Evolutionary conservation across 1,140 invertebrate genomes (phyloP).

Genomic region (Argopecten irradians): DNA sequence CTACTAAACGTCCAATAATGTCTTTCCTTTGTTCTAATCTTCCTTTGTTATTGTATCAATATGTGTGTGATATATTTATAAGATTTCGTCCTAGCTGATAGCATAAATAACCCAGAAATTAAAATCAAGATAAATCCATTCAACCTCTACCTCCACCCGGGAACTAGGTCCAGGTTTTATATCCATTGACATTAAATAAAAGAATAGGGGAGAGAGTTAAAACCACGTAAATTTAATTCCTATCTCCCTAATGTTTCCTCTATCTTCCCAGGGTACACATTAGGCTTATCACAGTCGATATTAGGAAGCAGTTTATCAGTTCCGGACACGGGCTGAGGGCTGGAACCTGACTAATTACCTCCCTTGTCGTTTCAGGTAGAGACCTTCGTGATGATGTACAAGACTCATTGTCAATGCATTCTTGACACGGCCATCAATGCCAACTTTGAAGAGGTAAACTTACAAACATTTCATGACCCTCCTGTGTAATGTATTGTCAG

Average conservation of each 20-base stretch:
- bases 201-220: not conserved
- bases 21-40: too few species aligned
- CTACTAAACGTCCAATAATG: too few species aligned
- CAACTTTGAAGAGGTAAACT: conserved; percentile 78
- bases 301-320: conserved; percentile 8
- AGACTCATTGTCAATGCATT: conserved; percentile 79
- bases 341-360: conserved; percentile 28
- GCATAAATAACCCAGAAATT: not conserved
- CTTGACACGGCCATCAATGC: conserved; percentile 79
- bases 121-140: not conserved
- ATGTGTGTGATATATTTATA: not conserved
- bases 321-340: not conserved
- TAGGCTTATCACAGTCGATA: not conserved
- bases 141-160: not conserved
- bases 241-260: not conserved
- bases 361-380: conserved; percentile 67
- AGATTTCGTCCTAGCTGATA: not conserved
- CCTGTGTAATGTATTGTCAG: not conserved
- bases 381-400: conserved; percentile 80
- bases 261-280: conserved; percentile 8
- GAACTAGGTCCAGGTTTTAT: not conserved
- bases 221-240: not conserved
- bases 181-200: conserved; percentile 18
- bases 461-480: not conserved
- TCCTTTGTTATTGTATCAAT: not conserved